phyloP scores from a whole-genome alignment of 2,888 invertebrate genomes.

The Monoplex corrugatus region DNA sequence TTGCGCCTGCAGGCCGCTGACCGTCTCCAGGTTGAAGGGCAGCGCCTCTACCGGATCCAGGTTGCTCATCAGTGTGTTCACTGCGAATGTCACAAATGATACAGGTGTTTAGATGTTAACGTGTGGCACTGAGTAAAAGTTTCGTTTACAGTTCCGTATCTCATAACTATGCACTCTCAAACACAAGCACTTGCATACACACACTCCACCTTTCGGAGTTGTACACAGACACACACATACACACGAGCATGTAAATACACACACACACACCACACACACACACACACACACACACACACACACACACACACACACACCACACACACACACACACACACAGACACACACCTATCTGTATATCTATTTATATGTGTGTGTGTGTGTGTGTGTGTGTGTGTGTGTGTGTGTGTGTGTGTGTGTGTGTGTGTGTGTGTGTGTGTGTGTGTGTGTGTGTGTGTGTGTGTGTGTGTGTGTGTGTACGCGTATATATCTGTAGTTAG shows the following conservation, averaged over 20 bases:
- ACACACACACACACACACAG: background rate
- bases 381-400: too few relatives aligned
- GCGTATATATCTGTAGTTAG: too few relatives aligned
- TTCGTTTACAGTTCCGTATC: too few relatives aligned
- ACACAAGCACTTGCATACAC: background rate
- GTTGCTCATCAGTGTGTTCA: slow-evolving; percentile 81
- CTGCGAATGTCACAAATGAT: slow-evolving; percentile 70
- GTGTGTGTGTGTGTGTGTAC: too few relatives aligned
- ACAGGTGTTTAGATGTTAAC: too few relatives aligned
- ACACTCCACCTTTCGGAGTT: background rate
- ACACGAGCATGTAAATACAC: background rate
- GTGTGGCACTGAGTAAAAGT: too few relatives aligned
- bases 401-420: too few relatives aligned
- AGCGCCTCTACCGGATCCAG: slow-evolving; percentile 83
- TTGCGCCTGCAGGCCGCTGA: slow-evolving; percentile 83
- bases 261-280: background rate
- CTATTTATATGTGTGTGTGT: too few relatives aligned
- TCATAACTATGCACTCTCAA: background rate
- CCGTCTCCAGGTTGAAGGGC: slow-evolving; percentile 83
- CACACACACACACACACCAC: background rate
- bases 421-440: too few relatives aligned
- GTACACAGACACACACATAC: background rate
- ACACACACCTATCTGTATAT: too few relatives aligned
- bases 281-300: background rate
- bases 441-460: too few relatives aligned